Evolutionary conservation across 23 tunicate genomes (phyloP).

Genomic region (Diplosoma virens): DNA sequence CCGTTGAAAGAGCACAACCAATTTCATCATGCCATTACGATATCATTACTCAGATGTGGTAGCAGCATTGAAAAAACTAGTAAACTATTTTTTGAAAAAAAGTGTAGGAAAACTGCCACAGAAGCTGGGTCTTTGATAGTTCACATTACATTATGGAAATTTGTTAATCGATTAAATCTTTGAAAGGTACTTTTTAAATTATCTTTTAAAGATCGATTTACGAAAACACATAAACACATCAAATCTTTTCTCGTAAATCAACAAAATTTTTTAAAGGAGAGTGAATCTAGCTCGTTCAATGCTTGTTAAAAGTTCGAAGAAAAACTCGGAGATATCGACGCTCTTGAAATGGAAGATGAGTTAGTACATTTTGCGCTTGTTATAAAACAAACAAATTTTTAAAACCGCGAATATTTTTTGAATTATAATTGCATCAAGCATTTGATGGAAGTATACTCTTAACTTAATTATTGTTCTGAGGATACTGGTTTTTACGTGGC

Average conservation of each 20-base stretch:
- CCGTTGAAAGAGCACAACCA: background rate
- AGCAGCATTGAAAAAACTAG: background rate
- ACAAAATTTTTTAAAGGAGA: background rate
- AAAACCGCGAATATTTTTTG: background rate
- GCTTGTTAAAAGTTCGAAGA: background rate
- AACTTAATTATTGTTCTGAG: background rate
- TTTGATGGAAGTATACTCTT: background rate
- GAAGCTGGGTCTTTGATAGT: background rate
- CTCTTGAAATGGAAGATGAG: too few species aligned
- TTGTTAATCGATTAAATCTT: background rate
- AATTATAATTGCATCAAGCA: background rate
- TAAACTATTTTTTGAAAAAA: background rate
- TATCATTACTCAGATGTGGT: background rate
- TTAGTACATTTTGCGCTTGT: background rate
- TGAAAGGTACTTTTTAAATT: background rate
- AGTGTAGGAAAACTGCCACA: background rate
- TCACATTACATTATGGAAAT: background rate
- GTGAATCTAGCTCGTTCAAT: background rate
- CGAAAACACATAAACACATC: background rate
- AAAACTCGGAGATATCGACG: too few species aligned
- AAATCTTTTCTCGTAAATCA: background rate
- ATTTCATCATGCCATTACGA: background rate
- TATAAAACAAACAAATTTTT: background rate
- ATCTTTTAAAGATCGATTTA: background rate
- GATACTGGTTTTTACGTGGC: background rate